Evolutionary conservation across 2,888 invertebrate species (phyloP), one percentile per base, ranked within the genome.

Genomic region (Ichneumoninae sp.): DNA sequence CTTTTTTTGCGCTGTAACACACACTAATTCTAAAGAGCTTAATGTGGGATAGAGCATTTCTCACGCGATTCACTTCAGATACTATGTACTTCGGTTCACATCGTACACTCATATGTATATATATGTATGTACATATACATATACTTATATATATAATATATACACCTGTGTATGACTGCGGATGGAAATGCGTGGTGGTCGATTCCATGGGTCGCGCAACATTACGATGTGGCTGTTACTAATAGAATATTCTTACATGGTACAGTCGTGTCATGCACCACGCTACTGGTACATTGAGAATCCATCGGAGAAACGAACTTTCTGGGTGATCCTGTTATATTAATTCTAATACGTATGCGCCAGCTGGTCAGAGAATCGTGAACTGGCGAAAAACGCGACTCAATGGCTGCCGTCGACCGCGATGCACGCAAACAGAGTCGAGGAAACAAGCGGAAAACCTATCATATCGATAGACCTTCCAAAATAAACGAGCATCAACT

Each of bases 141-240:
- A 44, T 68, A 4, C 30, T 30, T 30, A 36, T 19, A 40, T 22
- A 13, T 33, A 54, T 16, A 16, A 16, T 16, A 16, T 47, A 47
- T 47, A 47, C 16, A 16, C 44, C 44, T 47, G 16, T 16, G 16
- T 47, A 47, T 47, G 13, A 40, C 68, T 74, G 33, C 62, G 75
- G 16, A 65, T 26, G 52, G 50, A 62, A 52, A 50, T 76, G 76
- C 70, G 76, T 81, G 47, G 62, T 33, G 81, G 62, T 52, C 65
- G 81, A 81, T 76, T 68, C 57, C 22, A 1, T 52, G 60, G 62
- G 40, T 76, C 76, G 76, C 76, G 70, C 76, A 44, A 10, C 57
- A 54, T 70, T 44, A 57, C 54, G 40, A 40, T 40, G 19, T 3
- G 54, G 16, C 10, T n/a, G 19, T 47, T 57, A 57, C n/a, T 4